Evolutionary conservation across 2,113 vertebrate genomes (phyloP).

Genomic region (Alaudala cheleensis): DNA sequence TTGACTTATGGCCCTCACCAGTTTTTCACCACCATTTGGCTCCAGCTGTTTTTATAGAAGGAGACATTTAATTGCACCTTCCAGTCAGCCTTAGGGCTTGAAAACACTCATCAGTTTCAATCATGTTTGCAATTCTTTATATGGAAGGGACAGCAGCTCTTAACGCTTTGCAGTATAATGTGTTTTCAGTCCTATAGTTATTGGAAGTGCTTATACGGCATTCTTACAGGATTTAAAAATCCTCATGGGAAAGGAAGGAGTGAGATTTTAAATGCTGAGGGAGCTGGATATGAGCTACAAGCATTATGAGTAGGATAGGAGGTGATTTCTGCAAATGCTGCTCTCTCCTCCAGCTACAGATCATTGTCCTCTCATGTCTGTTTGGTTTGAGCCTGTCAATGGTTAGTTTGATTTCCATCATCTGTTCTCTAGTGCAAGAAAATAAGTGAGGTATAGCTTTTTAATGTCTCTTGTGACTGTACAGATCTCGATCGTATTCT

Average conservation of each 20-base stretch:
- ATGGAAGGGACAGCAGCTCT: background rate
- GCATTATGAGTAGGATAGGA: background rate
- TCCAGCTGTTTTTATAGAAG: slow-evolving; percentile 25
- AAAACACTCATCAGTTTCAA: slow-evolving; percentile 9
- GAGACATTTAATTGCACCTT: slow-evolving; percentile 31
- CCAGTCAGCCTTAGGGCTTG: background rate
- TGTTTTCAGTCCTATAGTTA: background rate
- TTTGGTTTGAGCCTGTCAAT: background rate
- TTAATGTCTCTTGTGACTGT: background rate
- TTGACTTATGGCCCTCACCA: background rate
- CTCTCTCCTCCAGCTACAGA: background rate
- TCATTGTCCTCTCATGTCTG: rapidly evolving
- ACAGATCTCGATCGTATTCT: background rate
- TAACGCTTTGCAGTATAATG: background rate
- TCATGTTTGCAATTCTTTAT: background rate
- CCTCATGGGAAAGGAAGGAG: background rate
- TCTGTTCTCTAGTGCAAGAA: background rate
- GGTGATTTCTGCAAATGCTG: background rate
- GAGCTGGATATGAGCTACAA: background rate
- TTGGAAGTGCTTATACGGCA: background rate
- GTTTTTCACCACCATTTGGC: slow-evolving; percentile 23
- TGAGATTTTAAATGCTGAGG: background rate
- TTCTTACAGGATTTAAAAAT: background rate
- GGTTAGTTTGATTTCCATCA: background rate
- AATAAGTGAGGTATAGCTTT: background rate